Conservation (phyloP, 2,888 invertebrate species). For the Hydropsyche betteni region DNA sequence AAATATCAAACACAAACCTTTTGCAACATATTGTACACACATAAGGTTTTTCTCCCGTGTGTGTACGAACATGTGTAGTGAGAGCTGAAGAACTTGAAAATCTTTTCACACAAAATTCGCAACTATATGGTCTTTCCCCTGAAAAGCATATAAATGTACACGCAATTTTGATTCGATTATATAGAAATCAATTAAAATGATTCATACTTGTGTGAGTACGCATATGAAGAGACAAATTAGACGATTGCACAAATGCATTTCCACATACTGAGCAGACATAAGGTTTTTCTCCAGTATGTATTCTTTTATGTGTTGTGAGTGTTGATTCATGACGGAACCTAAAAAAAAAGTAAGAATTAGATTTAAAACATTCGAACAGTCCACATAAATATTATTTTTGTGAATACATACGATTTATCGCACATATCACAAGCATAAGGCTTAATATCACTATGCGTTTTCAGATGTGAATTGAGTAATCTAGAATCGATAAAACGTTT, state of each 20-base stretch:
- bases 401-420: slow-evolving; percentile 60
- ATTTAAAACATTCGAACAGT: background rate
- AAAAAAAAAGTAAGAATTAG: slow-evolving; percentile 36
- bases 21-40: slow-evolving; percentile 49
- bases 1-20: slow-evolving; percentile 38
- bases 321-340: slow-evolving; percentile 71
- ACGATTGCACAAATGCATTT: slow-evolving; percentile 70
- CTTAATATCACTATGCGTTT: slow-evolving; percentile 65
- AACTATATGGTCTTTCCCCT: slow-evolving; percentile 60
- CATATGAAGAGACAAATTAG: slow-evolving; percentile 65
- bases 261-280: slow-evolving; percentile 67
- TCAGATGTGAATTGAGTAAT: slow-evolving; percentile 65
- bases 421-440: slow-evolving; percentile 67
- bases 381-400: background rate
- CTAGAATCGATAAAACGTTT: slow-evolving; percentile 60
- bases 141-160: slow-evolving; percentile 52
- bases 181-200: background rate
- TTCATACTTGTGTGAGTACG: slow-evolving; percentile 55
- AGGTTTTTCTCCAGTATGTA: slow-evolving; percentile 71
- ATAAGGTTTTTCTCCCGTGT: slow-evolving; percentile 60
- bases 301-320: slow-evolving; percentile 68
- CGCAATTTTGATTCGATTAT: background rate
- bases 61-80: slow-evolving; percentile 63
- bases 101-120: slow-evolving; percentile 59
- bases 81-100: slow-evolving; percentile 67